Evolutionary conservation across 1,140 invertebrate species (phyloP).

Genomic region (Sarcophaga peregrina): DNA sequence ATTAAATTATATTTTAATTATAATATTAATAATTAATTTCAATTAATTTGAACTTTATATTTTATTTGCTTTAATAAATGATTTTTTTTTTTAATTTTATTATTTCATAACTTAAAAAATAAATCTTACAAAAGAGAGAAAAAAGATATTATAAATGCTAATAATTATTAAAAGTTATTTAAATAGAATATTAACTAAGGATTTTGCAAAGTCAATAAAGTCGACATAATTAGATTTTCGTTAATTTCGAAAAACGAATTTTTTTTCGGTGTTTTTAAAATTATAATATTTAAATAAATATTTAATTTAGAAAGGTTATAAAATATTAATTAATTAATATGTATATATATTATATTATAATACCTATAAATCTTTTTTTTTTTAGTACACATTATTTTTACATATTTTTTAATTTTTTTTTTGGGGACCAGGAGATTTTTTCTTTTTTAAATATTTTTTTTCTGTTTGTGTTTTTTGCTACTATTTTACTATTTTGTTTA

Average conservation of each 20-base stretch:
- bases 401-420: neutral
- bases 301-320: no score
- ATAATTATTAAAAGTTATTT: neutral
- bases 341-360: neutral
- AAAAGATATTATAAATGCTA: neutral
- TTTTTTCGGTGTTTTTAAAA: no score
- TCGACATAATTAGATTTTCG: no score
- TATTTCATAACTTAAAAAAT: neutral
- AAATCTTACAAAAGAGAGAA: constrained; percentile 1
- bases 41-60: constrained; percentile 36
- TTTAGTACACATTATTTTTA: neutral
- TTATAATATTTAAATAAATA: no score
- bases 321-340: no score
- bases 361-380: neutral
- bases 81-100: neutral
- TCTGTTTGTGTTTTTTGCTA: no score
- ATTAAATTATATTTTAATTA: neutral
- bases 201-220: no score
- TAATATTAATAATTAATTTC: constrained; percentile 9
- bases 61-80: neutral
- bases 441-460: no score
- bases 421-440: neutral
- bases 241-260: no score
- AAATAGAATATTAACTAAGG: no score
- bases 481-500: neutral